phyloP scores from a whole-genome alignment of 2,113 vertebrate species.

The Ramphastos sulfuratus region DNA sequence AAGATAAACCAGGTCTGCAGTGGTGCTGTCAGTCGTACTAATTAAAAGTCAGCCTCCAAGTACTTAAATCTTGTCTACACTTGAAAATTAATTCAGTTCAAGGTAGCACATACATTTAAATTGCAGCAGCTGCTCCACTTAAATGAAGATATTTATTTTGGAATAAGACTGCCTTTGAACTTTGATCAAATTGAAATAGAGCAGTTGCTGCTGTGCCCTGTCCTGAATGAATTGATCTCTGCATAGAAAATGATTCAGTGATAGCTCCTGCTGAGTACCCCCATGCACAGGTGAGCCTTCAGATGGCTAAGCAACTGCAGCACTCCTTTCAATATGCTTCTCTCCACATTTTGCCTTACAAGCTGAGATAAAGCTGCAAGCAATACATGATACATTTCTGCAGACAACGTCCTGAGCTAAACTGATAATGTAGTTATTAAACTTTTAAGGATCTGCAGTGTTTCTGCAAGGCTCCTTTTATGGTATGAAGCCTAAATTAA shows the following conservation, averaged over 20 bases:
- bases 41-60: conserved; percentile 46
- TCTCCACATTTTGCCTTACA: neutral
- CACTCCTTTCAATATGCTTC: neutral
- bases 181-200: neutral
- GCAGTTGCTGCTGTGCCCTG: neutral
- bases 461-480: neutral
- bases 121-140: neutral
- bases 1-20: conserved; percentile 48
- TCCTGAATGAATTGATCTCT: neutral
- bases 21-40: conserved; percentile 6
- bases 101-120: conserved; percentile 1
- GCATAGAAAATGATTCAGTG: neutral
- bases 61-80: conserved; percentile 34
- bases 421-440: conserved; percentile 11
- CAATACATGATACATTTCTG: conserved; percentile 22
- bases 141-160: neutral
- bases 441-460: neutral
- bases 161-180: neutral
- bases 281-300: neutral
- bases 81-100: conserved; percentile 41
- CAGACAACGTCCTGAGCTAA: neutral
- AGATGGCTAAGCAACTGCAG: neutral
- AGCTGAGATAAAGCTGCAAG: conserved; percentile 24
- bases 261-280: neutral
- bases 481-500: neutral